A percentile compares a stretch with the other conserved stretches of the same genome.
phyloP scores from a whole-genome alignment of 2,797 vertebrate species.

The Alectoris magna region DNA sequence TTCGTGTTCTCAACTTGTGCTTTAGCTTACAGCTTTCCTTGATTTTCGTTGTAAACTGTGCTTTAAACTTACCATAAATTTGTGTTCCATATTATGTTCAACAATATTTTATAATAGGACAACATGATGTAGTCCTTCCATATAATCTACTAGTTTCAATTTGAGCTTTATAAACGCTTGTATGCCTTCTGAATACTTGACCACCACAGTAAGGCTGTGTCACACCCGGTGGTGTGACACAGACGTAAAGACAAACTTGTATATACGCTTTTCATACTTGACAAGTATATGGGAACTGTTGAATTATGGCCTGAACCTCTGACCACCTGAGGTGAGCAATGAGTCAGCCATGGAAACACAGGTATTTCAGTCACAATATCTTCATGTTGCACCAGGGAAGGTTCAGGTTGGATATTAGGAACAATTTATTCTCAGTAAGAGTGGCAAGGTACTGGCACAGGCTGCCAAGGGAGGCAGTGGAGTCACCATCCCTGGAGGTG shows the following conservation, averaged over 20 bases:
- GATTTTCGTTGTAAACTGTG: neutral
- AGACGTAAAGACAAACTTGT: neutral
- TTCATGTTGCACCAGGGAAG: neutral
- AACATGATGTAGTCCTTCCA: neutral
- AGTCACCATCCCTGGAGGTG: too few relatives aligned
- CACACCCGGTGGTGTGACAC: neutral
- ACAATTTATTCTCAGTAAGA: too few relatives aligned
- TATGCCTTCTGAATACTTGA: neutral
- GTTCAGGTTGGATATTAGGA: too few relatives aligned
- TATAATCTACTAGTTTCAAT: neutral
- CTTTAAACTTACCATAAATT: neutral
- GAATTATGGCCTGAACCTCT: too few relatives aligned
- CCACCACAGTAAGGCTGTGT: neutral
- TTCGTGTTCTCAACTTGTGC: neutral
- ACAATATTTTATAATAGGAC: neutral
- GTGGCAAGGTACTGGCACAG: too few relatives aligned
- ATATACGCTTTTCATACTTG: neutral
- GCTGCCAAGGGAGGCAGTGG: too few relatives aligned
- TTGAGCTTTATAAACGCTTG: conserved; percentile 1
- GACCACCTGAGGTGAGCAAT: too few relatives aligned
- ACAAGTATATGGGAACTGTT: neutral
- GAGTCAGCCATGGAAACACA: too few relatives aligned
- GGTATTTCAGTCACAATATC: neutral
- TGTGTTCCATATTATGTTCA: neutral
- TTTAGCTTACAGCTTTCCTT: neutral